Evolutionary conservation across 2,888 invertebrate species (phyloP), one percentile per base, ranked within the genome.

Genomic region (Pyrrhosoma nymphula): DNA sequence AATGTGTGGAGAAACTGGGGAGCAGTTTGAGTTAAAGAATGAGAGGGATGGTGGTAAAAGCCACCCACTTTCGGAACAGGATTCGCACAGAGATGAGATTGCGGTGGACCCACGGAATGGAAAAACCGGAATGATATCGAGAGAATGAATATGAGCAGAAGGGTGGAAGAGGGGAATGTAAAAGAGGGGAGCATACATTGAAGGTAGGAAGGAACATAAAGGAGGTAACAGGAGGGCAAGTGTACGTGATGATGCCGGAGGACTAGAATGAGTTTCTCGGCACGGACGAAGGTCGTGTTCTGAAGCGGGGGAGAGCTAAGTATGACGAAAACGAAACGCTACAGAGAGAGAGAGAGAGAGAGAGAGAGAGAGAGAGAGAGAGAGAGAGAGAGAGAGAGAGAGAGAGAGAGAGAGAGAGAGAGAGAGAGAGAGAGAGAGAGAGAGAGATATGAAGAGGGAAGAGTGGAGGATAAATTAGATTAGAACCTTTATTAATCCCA

Each of bases 401-500:
- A 23, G 23, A 18, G 18, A 75, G 75, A 0, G 10, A n/a, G n/a
- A 8, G 10, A 30, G 75, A 10, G 75, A 75, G 16, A 30, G 6
- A 10, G n/a, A 30, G n/a, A 6, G 63, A 63, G 23, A 30, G 23
- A 30, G 30, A 14, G 6, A 2, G 8, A n/a, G n/a, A 30, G n/a
- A n/a, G n/a, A n/a, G n/a, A n/a, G n/a, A 75, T 4, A 75, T 18
- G 30, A 30, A 75, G 30, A 30, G 75, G 16, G 63, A 8, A 56
- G 75, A 30, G 75, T 8, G 75, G n/a, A 16, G 30, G 16, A 8
- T 30, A 75, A 75, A 75, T 75, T 75, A 30, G 75, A 75, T 75
- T 30, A 75, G 75, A n/a, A 75, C 20, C n/a, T 75, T 75, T 75
- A 75, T 75, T 75, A 75, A 75, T 75, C 75, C 75, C 75, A 30